Conservation (phyloP, 1,140 invertebrate species). For the Aplysia californica region DNA sequence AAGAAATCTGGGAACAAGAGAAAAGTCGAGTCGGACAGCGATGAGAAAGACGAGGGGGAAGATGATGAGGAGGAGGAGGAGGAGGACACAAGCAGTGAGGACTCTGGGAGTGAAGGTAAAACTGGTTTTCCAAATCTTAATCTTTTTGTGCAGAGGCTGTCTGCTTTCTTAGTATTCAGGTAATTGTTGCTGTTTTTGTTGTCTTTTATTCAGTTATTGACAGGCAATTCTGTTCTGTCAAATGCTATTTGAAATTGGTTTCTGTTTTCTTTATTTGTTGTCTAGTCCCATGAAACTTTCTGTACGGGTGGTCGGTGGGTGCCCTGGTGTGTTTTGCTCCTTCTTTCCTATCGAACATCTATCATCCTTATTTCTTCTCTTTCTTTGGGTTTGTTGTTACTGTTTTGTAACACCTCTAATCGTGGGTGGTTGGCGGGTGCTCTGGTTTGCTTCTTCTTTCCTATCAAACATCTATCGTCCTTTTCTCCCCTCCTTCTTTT, state of each 20-base stretch:
- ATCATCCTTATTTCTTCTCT: too few species aligned
- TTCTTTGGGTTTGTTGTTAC: too few species aligned
- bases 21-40: not conserved
- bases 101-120: constrained; percentile 1
- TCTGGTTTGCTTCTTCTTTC: too few species aligned
- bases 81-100: constrained; percentile 31
- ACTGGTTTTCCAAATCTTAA: not conserved
- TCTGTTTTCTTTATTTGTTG: not conserved
- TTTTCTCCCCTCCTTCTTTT: too few species aligned
- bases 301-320: too few species aligned
- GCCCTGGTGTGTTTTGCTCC: too few species aligned
- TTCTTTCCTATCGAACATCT: too few species aligned
- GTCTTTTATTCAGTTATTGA: not conserved
- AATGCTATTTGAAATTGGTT: not conserved
- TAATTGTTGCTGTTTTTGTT: not conserved
- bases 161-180: not conserved
- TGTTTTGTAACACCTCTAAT: too few species aligned
- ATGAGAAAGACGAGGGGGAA: constrained; percentile 24
- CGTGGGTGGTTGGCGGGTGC: too few species aligned
- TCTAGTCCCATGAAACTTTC: not conserved
- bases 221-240: not conserved
- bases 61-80: constrained; percentile 34
- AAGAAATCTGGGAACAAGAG: not conserved
- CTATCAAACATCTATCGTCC: too few species aligned
- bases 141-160: not conserved